Evolutionary conservation across 2,888 invertebrate genomes (phyloP).

Genomic region (Eupsilia transversa): DNA sequence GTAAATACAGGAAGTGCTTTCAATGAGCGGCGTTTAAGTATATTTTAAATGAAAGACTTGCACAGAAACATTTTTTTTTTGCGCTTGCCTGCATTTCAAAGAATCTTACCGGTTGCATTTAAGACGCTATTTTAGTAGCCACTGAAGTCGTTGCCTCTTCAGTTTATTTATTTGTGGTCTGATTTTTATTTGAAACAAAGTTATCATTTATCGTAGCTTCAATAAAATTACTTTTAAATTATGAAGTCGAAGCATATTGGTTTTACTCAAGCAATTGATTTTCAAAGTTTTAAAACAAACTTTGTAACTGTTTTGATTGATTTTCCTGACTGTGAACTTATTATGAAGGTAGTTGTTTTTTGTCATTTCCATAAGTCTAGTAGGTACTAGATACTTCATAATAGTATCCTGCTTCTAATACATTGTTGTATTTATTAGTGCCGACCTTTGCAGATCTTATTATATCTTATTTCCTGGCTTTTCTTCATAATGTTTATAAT

Average conservation of each 20-base stretch:
- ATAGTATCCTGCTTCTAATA: too few relatives aligned
- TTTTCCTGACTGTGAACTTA: neutral
- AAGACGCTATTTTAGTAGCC: constrained; percentile 35
- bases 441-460: neutral
- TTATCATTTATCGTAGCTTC: constrained; percentile 19
- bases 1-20: constrained; percentile 62
- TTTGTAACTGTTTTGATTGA: neutral
- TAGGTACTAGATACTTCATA: neutral
- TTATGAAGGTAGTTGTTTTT: too few relatives aligned
- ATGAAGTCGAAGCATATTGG: neutral
- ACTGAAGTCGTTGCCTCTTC: constrained; percentile 33
- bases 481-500: neutral
- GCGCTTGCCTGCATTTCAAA: constrained; percentile 56
- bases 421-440: too few relatives aligned
- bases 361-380: neutral
- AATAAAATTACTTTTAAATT: neutral
- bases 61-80: constrained; percentile 58
- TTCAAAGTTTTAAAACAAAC: neutral
- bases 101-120: constrained; percentile 44
- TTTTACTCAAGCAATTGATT: neutral
- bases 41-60: constrained; percentile 56
- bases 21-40: constrained; percentile 38
- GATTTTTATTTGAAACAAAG: constrained; percentile 15
- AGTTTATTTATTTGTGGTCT: constrained; percentile 28
- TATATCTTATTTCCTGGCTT: neutral